A percentile compares a stretch with the other conserved stretches of the same genome.
These are phyloP conservation scores for Ciconia boyciana DNA, from an alignment of 2,113 vertebrate genomes.

Conservation along the genomic window DNA sequence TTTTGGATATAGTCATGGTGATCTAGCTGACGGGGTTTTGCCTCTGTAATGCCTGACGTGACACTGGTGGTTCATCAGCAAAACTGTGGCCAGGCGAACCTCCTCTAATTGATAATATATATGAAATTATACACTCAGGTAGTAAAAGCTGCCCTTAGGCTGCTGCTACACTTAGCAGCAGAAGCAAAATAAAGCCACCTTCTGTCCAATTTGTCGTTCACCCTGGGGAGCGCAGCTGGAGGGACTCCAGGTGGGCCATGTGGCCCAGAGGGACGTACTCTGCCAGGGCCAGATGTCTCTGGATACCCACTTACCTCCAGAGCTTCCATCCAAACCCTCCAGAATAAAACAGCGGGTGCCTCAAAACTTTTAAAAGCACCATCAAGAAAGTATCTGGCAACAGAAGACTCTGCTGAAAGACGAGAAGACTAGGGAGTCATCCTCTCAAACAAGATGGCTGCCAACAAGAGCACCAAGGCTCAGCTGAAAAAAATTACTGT, in stretches of 20 bases:
- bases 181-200: neutral
- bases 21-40: neutral
- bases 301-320: neutral
- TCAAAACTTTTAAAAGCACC: neutral
- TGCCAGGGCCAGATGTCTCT: neutral
- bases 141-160: neutral
- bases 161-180: neutral
- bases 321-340: neutral
- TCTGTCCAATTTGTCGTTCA: rapidly evolving
- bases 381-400: neutral
- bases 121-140: neutral
- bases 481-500: constrained; percentile 26
- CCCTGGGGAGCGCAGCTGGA: neutral
- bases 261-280: neutral
- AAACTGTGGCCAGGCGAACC: neutral
- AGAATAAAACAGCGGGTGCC: neutral
- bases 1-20: neutral
- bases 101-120: neutral
- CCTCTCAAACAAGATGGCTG: neutral
- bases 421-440: neutral
- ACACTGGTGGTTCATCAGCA: neutral
- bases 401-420: neutral
- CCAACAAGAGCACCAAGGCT: neutral
- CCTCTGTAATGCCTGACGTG: neutral
- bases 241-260: neutral